phyloP scores from a whole-genome alignment of 1,140 invertebrate genomes.

The Pachyrhynchus sulphureomaculatus region DNA sequence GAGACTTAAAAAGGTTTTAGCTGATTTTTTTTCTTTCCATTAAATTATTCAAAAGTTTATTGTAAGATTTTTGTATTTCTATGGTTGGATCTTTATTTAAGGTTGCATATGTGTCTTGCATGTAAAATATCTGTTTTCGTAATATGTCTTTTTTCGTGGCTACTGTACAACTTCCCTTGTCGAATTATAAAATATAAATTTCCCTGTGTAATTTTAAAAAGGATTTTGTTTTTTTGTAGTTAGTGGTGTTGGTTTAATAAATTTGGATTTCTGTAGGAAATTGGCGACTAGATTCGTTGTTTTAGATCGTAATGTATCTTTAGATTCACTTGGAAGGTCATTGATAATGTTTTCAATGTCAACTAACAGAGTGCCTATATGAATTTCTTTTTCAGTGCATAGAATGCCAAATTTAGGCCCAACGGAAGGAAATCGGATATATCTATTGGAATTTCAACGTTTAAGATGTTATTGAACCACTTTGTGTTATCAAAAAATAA shows the following conservation, averaged over 20 bases:
- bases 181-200: conserved; percentile 10
- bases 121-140: too few species aligned
- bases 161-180: conserved; percentile 20
- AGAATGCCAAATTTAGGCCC: conserved; percentile 7
- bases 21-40: too few species aligned
- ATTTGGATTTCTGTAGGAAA: neutral
- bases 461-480: conserved; percentile 16
- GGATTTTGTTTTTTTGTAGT: too few species aligned
- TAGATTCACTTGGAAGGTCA: neutral
- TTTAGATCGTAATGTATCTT: conserved; percentile 1
- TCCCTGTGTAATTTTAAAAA: conserved; percentile 10
- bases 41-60: too few species aligned
- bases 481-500: conserved; percentile 10
- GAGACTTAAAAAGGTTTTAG: too few species aligned
- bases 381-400: too few species aligned
- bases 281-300: neutral
- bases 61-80: too few species aligned
- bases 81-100: too few species aligned
- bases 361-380: neutral
- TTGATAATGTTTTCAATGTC: conserved; percentile 11
- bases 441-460: conserved; percentile 13
- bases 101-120: too few species aligned
- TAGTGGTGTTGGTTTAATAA: neutral
- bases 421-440: conserved; percentile 15
- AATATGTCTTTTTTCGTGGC: conserved; percentile 12